phyloP scores from a whole-genome alignment of 2,797 vertebrate genomes.

The Schizopygopsis pylzovi region DNA sequence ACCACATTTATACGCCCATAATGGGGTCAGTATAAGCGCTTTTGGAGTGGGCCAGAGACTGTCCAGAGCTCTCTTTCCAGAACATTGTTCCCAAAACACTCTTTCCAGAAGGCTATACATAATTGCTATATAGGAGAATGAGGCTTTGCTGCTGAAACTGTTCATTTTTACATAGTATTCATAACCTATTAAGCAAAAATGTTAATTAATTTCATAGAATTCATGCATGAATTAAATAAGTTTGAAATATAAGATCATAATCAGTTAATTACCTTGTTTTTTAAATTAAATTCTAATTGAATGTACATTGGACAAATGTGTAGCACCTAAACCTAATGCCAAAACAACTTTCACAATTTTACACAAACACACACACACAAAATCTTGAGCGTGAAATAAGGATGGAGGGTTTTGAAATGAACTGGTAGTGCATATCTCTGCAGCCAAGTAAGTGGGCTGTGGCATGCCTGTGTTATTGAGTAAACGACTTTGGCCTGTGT shows the following conservation, averaged over 20 bases:
- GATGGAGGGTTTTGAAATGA: conserved; percentile 42
- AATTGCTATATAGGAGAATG: not conserved
- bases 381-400: not conserved
- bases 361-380: not conserved
- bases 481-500: conserved; percentile 64
- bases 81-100: conserved; percentile 54
- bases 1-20: conserved; percentile 83
- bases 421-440: conserved; percentile 42
- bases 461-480: conserved; percentile 58
- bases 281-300: not conserved
- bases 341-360: not conserved
- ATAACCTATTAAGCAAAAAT: not conserved
- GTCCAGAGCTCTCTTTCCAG: conserved; percentile 66
- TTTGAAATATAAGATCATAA: not conserved
- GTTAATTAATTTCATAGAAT: not conserved
- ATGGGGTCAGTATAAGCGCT: conserved; percentile 78
- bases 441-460: conserved; percentile 48
- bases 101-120: not conserved
- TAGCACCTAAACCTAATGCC: not conserved
- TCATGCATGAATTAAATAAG: not conserved
- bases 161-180: not conserved
- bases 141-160: not conserved
- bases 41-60: conserved; percentile 68
- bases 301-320: not conserved
- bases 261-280: not conserved